Evolutionary conservation across 2,888 invertebrate species (phyloP).

Genomic region (Piscicola geometra): DNA sequence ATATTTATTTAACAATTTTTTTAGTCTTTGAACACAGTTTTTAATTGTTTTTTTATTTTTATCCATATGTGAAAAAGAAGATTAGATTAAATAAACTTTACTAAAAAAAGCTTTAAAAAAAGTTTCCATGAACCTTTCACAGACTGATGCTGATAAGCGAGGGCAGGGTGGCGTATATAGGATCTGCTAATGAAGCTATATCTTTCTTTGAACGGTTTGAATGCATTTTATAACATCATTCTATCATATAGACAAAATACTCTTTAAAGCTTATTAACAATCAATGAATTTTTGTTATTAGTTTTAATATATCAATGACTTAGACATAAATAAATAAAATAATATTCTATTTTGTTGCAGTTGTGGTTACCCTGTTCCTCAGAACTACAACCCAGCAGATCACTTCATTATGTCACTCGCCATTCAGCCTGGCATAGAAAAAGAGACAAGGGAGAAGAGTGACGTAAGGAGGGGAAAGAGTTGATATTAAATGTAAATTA

Average conservation of each 20-base stretch:
- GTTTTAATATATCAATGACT: too few relatives aligned
- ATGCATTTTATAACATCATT: slow-evolving; percentile 25
- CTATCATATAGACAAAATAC: neutral
- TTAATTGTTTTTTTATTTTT: neutral
- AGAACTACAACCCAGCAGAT: slow-evolving; percentile 61
- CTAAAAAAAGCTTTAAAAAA: too few relatives aligned
- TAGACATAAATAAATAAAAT: too few relatives aligned
- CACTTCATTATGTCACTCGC: slow-evolving; percentile 85
- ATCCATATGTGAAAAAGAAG: neutral
- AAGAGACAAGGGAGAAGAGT: slow-evolving; percentile 63
- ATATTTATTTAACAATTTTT: too few relatives aligned
- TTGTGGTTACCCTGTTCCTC: slow-evolving; percentile 46
- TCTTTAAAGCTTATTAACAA: too few relatives aligned
- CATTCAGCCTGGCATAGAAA: slow-evolving; percentile 76
- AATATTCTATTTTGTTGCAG: slow-evolving; percentile 35
- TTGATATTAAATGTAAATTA: too few relatives aligned
- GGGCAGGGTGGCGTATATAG: slow-evolving; percentile 77
- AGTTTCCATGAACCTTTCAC: too few relatives aligned
- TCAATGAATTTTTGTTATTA: too few relatives aligned
- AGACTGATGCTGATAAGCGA: slow-evolving; percentile 73
- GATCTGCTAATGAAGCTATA: slow-evolving; percentile 63
- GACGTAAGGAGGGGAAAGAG: too few relatives aligned
- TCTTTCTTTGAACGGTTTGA: slow-evolving; percentile 52
- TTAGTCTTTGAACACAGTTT: too few relatives aligned
- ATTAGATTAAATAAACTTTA: too few relatives aligned